Evolutionary conservation across 2,797 vertebrate species (phyloP), one percentile per base, ranked within the genome.

Genomic region (Falco concolor): DNA sequence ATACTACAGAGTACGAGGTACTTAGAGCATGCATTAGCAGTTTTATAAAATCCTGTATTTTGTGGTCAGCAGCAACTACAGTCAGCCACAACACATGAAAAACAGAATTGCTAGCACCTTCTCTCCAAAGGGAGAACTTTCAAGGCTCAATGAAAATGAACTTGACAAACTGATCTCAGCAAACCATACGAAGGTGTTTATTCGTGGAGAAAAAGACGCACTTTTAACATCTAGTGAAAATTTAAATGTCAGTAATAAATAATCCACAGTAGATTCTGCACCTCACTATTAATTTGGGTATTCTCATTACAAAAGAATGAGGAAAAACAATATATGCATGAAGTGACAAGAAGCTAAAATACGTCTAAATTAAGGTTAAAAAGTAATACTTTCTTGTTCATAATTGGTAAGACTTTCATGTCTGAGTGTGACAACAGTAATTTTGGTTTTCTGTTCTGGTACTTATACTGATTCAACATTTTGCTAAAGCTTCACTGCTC

Each of bases 81-180:
- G 30, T 60, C 70, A 73, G 54, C 38, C 89, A 91, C 34, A 84
- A 12, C 54, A 60, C 42, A 87, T 16, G 16, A 76, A 76, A 27
- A 94, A 60, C 32, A 83, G 36, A 95, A 75, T 23, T 69, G 72
- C 32, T 53, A 73, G 22, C 80, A 87, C 36, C 38, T 89, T 73
- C 36, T 95, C 49, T 65, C 60, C 67, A 89, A 69, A 91, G 45
- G 7, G 13, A 93, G 36, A 54, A 70, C 36, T 94, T 76, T 53
- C 75, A 91, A 82, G 22, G n/a, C 32, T 93, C 74, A 73, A 6
- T 74, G 91, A 87, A 91, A 81, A 95, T 68, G 49, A 93, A 88
- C 74, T 83, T 63, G 67, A 68, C 49, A 91, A 94, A 93, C 67
- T 87, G 90, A 86, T 93, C 79, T 82, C 90, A 96, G 81, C 1